phyloP scores from a whole-genome alignment of 1,140 invertebrate genomes.

The Bombus ignitus region DNA sequence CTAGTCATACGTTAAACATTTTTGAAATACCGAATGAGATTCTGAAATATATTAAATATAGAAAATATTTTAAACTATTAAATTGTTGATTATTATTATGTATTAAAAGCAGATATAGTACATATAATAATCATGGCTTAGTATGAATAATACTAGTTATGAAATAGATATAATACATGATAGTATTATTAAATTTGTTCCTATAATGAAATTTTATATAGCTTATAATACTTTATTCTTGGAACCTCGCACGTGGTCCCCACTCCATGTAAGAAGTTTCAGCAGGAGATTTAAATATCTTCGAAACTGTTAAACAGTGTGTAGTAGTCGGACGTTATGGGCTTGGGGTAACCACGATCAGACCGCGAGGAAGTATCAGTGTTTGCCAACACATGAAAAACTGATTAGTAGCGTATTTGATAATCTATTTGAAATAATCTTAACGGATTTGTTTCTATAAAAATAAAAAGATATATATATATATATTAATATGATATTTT shows the following conservation, averaged over 20 bases:
- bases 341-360: background rate
- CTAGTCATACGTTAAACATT: background rate
- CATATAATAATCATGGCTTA: background rate
- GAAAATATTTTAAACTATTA: no score
- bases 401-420: background rate
- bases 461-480: background rate
- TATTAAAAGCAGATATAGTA: background rate
- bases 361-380: constrained; percentile 7
- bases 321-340: constrained; percentile 13
- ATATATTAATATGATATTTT: background rate
- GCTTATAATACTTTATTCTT: constrained; percentile 18
- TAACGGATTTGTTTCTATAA: background rate
- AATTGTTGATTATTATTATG: no score
- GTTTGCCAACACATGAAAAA: background rate
- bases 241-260: constrained; percentile 16
- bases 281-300: constrained; percentile 51
- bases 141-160: background rate
- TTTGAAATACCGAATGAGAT: background rate
- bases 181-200: background rate
- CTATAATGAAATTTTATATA: constrained; percentile 4
- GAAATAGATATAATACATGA: background rate
- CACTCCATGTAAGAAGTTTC: constrained; percentile 33
- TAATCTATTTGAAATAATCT: background rate
- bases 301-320: constrained; percentile 49
- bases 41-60: no score